Conservation (phyloP, 2,888 invertebrate genomes). For the Pogonocherus hispidulus region DNA sequence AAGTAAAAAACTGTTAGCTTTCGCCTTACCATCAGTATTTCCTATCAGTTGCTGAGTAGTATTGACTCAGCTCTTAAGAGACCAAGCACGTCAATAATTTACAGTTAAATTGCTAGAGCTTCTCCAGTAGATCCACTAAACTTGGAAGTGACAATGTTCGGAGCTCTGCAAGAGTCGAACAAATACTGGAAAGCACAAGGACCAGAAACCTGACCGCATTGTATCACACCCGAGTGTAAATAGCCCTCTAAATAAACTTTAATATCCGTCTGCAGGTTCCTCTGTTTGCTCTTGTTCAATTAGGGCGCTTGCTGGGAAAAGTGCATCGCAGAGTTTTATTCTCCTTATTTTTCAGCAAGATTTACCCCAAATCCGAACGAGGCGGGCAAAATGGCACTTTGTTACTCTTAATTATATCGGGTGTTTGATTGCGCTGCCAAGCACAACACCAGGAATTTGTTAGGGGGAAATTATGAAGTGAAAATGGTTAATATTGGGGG, state of each 20-base stretch:
- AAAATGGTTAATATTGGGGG: not conserved
- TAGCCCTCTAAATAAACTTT: conserved; percentile 34
- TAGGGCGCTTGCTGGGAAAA: conserved; percentile 30
- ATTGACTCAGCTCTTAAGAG: no score
- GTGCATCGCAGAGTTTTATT: conserved; percentile 30
- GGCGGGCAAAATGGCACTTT: conserved; percentile 1
- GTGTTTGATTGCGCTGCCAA: not conserved
- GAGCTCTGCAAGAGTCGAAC: not conserved
- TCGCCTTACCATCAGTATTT: no score
- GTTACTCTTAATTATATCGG: not conserved
- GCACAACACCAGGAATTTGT: not conserved
- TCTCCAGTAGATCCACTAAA: not conserved
- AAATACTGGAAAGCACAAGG: conserved; percentile 17
- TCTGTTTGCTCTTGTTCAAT: conserved; percentile 34
- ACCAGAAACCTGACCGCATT: conserved; percentile 10
- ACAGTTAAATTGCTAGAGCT: not conserved
- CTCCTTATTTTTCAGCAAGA: not conserved
- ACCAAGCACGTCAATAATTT: no score
- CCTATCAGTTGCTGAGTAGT: no score
- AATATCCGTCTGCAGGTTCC: conserved; percentile 31
- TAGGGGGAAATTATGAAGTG: not conserved
- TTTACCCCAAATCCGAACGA: not conserved
- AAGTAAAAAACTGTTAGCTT: no score
- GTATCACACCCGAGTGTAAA: conserved; percentile 26
- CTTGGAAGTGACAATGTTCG: conserved; percentile 7